Evolutionary conservation across 2,888 invertebrate species (phyloP).

Genomic region (Sinohyriopsis cumingii): DNA sequence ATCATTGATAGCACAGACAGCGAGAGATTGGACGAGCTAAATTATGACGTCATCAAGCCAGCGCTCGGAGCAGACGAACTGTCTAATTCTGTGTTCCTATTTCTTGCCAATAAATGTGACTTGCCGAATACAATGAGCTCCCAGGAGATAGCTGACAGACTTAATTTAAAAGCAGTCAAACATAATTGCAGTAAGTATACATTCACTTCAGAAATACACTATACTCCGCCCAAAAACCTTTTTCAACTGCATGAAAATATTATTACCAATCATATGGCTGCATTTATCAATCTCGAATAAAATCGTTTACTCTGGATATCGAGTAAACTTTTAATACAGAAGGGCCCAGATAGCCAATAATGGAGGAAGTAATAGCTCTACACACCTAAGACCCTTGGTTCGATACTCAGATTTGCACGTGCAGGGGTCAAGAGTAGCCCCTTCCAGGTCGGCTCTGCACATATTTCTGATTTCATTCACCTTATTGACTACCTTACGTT

Average conservation of each 20-base stretch:
- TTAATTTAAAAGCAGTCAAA: constrained; percentile 52
- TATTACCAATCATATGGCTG: too few species aligned
- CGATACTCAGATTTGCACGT: too few species aligned
- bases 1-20: constrained; percentile 61
- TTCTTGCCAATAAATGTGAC: constrained; percentile 63
- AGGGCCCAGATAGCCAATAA: too few species aligned
- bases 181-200: constrained; percentile 57
- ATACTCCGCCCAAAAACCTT: too few species aligned
- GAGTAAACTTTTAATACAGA: too few species aligned
- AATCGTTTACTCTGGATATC: background rate
- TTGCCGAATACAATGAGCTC: constrained; percentile 48
- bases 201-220: background rate
- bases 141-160: constrained; percentile 51
- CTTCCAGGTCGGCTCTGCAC: too few species aligned
- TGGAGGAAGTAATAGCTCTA: too few species aligned
- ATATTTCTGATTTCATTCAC: too few species aligned
- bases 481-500: too few species aligned
- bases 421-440: too few species aligned
- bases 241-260: too few species aligned
- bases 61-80: constrained; percentile 59
- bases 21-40: constrained; percentile 59
- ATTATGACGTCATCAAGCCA: constrained; percentile 64
- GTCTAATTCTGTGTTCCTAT: constrained; percentile 53
- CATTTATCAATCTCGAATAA: background rate
- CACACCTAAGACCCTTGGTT: too few species aligned